Conservation (phyloP, 30 jellyfish, hydroid and myxozoan species). For the Rhopilema esculentum region DNA sequence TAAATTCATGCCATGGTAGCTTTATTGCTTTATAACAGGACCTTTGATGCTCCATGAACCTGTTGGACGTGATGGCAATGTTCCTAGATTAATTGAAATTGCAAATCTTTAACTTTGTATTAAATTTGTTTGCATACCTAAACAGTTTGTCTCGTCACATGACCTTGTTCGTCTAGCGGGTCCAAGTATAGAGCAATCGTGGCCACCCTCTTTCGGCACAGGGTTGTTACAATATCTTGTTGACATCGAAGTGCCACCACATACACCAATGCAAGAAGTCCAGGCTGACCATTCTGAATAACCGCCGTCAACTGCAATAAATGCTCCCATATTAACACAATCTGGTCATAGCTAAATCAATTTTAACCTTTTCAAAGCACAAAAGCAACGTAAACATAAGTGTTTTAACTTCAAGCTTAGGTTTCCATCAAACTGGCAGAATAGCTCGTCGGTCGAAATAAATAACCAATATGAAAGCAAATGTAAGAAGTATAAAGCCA, state of each 20-base stretch:
- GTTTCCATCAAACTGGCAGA: too few species aligned
- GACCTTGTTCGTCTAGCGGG: conserved; percentile 70
- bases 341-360: too few species aligned
- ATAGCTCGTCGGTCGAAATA: too few species aligned
- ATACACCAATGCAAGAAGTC: conserved; percentile 67
- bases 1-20: too few species aligned
- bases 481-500: too few species aligned
- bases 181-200: conserved; percentile 70
- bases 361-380: too few species aligned
- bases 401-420: too few species aligned
- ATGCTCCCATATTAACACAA: not conserved
- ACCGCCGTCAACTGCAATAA: conserved; percentile 58
- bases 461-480: too few species aligned
- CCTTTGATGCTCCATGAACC: too few species aligned
- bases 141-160: conserved; percentile 56
- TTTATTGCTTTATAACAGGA: too few species aligned
- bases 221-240: conserved; percentile 70
- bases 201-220: conserved; percentile 72
- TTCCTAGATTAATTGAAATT: not conserved
- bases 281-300: conserved; percentile 79
- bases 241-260: conserved; percentile 79
- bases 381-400: too few species aligned
- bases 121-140: conserved; percentile 27
- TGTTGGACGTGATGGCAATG: not conserved
- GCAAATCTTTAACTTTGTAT: not conserved